These are phyloP conservation scores for Thermophis baileyi DNA, from an alignment of 2,113 vertebrate species.

Conservation along the genomic window DNA sequence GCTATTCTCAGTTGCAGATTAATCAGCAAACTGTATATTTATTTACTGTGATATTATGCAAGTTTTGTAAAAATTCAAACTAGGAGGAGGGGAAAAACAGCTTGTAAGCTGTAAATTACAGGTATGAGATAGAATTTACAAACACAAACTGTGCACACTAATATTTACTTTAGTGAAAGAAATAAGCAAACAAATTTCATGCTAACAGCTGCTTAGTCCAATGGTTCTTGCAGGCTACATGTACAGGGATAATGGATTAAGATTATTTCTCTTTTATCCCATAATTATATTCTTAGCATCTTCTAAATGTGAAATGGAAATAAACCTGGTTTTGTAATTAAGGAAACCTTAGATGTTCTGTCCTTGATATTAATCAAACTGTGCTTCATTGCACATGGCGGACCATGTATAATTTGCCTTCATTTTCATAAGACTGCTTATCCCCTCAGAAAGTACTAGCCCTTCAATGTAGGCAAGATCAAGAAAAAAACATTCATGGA, in stretches of 20 bases:
- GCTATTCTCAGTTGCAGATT: constrained; percentile 46
- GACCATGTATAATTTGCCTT: not conserved
- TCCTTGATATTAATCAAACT: not conserved
- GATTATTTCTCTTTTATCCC: not conserved
- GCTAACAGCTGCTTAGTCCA: not conserved
- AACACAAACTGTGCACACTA: constrained; percentile 46
- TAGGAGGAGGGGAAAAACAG: not conserved
- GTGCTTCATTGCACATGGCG: not conserved
- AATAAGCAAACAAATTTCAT: constrained; percentile 23
- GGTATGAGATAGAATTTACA: constrained; percentile 41
- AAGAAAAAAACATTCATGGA: not conserved
- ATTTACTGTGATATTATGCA: constrained; percentile 50
- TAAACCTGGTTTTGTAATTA: not conserved
- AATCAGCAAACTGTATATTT: constrained; percentile 23
- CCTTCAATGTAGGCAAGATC: not conserved
- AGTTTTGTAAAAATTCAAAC: constrained; percentile 51
- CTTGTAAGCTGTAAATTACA: constrained; percentile 39
- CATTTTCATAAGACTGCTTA: not conserved
- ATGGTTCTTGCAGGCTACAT: not conserved
- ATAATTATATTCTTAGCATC: not conserved
- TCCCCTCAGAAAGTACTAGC: not conserved
- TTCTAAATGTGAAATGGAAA: not conserved
- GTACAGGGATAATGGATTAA: not conserved
- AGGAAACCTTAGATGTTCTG: not conserved
- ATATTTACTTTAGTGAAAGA: constrained; percentile 28